A percentile compares a stretch with the other conserved stretches of the same genome.
Evolutionary conservation across 2,797 vertebrate species (phyloP).

Genomic region (Synanceia verrucosa): DNA sequence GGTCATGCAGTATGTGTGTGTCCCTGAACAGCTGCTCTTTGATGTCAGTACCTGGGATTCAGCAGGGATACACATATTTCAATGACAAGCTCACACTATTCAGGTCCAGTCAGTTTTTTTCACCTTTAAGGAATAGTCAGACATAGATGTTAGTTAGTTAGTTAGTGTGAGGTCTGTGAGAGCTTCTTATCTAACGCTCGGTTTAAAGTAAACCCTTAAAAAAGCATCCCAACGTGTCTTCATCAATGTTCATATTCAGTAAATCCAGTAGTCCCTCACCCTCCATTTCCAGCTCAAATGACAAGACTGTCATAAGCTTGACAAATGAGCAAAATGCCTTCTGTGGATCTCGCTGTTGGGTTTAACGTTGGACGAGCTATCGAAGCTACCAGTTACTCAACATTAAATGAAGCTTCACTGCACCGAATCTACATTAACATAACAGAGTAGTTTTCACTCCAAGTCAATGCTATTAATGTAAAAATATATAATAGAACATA

Average conservation of each 20-base stretch:
- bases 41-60: slow-evolving; percentile 56
- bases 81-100: slow-evolving; percentile 22
- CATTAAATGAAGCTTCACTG: too few relatives aligned
- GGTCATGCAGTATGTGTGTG: slow-evolving; percentile 65
- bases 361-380: too few relatives aligned
- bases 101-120: slow-evolving; percentile 17
- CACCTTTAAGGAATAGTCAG: neutral
- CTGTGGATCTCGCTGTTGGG: slow-evolving; percentile 4
- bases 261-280: neutral
- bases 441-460: too few relatives aligned
- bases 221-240: neutral
- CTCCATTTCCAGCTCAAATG: slow-evolving; percentile 3
- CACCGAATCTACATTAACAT: too few relatives aligned
- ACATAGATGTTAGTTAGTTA: neutral
- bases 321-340: neutral
- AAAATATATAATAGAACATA: too few relatives aligned
- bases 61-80: slow-evolving; percentile 23
- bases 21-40: slow-evolving; percentile 65
- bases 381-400: too few relatives aligned
- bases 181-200: neutral
- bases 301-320: neutral
- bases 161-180: too few relatives aligned
- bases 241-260: neutral
- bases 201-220: neutral
- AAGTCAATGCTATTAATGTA: too few relatives aligned